A percentile compares a stretch with the other conserved stretches of the same genome.
phyloP scores from a whole-genome alignment of 2,797 vertebrate genomes.

The Falco columbarius region DNA sequence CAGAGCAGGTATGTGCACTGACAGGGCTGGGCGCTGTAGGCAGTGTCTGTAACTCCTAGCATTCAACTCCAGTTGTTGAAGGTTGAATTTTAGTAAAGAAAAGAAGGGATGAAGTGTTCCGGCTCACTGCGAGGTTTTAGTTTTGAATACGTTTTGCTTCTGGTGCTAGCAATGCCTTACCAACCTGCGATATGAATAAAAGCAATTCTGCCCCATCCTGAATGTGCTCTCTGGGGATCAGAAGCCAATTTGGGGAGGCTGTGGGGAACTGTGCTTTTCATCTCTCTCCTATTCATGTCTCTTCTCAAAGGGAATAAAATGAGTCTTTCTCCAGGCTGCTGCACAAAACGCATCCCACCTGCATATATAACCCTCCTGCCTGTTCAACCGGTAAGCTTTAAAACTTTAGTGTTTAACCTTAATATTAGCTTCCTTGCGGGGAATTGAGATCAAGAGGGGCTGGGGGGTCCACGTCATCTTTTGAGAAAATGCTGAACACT shows the following conservation, averaged over 20 bases:
- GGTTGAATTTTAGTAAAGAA: not conserved
- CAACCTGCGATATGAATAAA: not conserved
- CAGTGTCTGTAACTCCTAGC: rapidly evolving
- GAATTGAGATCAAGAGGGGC: not conserved
- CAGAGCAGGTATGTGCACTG: not conserved
- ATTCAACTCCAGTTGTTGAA: rapidly evolving
- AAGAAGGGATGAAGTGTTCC: not conserved
- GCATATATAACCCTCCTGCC: not conserved
- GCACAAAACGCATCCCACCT: not conserved
- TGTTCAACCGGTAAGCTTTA: not conserved
- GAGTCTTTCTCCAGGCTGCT: not conserved
- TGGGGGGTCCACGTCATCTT: not conserved
- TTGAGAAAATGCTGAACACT: not conserved
- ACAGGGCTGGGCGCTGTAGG: not conserved
- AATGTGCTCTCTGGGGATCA: not conserved
- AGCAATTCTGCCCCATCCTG: not conserved
- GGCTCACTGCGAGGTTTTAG: not conserved
- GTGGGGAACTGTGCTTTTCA: not conserved
- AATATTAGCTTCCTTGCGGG: not conserved
- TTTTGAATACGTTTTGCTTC: rapidly evolving
- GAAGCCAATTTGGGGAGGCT: not conserved
- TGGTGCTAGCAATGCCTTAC: not conserved
- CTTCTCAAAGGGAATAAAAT: not conserved
- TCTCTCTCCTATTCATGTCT: not conserved
- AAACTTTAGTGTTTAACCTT: not conserved